Base-by-base conservation (phyloP, 2,113 vertebrate genomes). In the Saccopteryx bilineata region DNA sequence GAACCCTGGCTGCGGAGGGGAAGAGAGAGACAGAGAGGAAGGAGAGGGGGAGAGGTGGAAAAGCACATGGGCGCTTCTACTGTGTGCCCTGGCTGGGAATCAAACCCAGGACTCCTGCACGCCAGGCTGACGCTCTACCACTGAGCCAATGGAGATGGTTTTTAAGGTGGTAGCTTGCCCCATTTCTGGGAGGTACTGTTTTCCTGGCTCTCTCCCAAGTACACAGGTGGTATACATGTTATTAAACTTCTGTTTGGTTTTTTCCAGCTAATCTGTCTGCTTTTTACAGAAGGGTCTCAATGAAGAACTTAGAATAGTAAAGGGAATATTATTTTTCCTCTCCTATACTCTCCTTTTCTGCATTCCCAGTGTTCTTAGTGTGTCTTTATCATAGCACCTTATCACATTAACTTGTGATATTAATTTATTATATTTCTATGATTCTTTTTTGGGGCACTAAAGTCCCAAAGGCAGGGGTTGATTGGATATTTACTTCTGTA, bases 381-480 rank as follows among this genome's bases (percentile, higher is more conserved):
- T 50, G 66, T 31, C 66, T 76, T 86, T 63, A 52, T 92, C 46
- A 74, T 8, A 61, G 56, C 15, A 60, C 18, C 66, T 80, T 69
- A 50, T 79, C 26, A 90, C 28, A 83, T 26, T 72, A 56, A 76
- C 7, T 95, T 86, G 78, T 31, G 61, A 74, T 87, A 87, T 56
- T 33, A 18, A 74, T 23, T 61, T 90, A 90, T n/a, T n/a, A n/a
- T n/a, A n/a, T 23, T 82, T 83, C 4, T 72, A 54, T 87, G 5
- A 69, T 60, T 95, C n/a, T 90, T 96, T 76, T 75, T 63, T 90
- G 28, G 90, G 58, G 52, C 31, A 46, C 39, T 63, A 28, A 95
- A 85, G 19, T 72, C n/a, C 23, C 48, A 26, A 83, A 96, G 46
- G 23, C 39, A 90, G n/a, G 48, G 28, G 9, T 60, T 80, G 17